phyloP scores from a whole-genome alignment of 2,888 invertebrate genomes.

The Reticulitermes lucifugus region DNA sequence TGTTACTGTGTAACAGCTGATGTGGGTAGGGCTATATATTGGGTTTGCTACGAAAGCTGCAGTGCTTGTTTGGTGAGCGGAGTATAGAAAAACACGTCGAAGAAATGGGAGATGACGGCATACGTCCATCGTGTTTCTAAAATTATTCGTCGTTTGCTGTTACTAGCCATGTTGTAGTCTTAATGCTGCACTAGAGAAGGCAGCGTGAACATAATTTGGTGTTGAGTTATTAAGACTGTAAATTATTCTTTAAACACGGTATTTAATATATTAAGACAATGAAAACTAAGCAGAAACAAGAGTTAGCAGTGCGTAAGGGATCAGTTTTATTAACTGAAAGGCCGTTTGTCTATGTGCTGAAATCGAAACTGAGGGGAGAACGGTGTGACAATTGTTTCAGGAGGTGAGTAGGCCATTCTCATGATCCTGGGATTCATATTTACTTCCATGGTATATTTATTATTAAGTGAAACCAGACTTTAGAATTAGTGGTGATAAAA shows the following conservation, averaged over 20 bases:
- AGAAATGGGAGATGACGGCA: background rate
- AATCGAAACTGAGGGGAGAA: constrained; percentile 75
- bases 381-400: constrained; percentile 83
- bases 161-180: background rate
- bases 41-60: background rate
- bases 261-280: constrained; percentile 9
- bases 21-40: background rate
- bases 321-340: constrained; percentile 77
- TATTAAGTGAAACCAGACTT: background rate
- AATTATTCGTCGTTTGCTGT: background rate
- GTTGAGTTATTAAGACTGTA: background rate
- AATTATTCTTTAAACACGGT: background rate
- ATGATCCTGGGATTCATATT: background rate
- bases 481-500: background rate
- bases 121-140: constrained; percentile 3
- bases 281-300: constrained; percentile 65
- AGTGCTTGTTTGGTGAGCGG: constrained; percentile 3
- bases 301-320: constrained; percentile 69
- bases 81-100: background rate
- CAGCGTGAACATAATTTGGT: background rate
- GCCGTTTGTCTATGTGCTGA: constrained; percentile 81
- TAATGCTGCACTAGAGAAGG: background rate
- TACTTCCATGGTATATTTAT: background rate
- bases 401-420: constrained; percentile 67
- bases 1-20: too few relatives aligned